phyloP scores from a whole-genome alignment of 2,113 vertebrate genomes.

The Chinchilla lanigera region DNA sequence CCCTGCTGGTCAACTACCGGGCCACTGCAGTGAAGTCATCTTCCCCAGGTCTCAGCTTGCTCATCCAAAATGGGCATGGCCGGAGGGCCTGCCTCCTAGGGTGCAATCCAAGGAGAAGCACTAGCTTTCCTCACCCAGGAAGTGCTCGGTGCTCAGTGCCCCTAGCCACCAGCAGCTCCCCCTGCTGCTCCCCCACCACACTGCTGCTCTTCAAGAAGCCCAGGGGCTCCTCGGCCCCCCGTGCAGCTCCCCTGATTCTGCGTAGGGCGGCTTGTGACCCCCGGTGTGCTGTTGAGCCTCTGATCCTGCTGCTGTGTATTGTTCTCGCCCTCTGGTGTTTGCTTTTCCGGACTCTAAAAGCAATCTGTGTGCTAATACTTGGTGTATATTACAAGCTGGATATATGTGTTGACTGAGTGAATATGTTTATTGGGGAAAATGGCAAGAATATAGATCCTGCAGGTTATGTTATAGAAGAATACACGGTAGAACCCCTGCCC shows the following conservation, averaged over 20 bases:
- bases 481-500: not conserved
- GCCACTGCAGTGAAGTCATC: not conserved
- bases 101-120: not conserved
- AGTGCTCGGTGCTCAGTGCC: not conserved
- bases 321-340: not conserved
- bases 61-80: not conserved
- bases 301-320: not conserved
- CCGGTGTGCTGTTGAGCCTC: not conserved
- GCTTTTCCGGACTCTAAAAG: not conserved
- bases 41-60: not conserved
- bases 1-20: not conserved
- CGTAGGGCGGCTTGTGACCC: not conserved
- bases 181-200: not conserved
- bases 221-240: not conserved
- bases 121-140: not conserved
- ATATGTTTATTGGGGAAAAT: not conserved
- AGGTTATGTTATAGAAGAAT: not conserved
- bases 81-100: not conserved
- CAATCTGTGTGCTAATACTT: not conserved
- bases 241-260: not conserved
- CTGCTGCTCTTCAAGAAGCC: not conserved
- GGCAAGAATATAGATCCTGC: not conserved
- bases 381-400: not conserved
- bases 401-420: not conserved
- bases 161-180: accelerated